Evolutionary conservation across 2,797 vertebrate species (phyloP), one percentile per base, ranked within the genome.

Genomic region (Stomatorhinus walkeri): DNA sequence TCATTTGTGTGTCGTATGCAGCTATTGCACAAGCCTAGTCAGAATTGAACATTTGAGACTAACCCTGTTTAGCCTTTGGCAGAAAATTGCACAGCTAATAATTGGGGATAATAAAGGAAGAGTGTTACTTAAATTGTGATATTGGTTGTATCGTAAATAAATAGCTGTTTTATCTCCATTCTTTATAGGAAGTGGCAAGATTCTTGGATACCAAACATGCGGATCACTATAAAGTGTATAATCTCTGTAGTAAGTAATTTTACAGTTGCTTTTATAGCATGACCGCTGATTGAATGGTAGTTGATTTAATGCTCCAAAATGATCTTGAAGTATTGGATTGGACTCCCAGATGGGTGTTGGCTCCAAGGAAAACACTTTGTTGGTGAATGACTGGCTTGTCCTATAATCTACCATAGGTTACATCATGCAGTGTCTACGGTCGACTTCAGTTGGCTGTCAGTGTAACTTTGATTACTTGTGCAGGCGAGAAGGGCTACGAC

Each of bases 401-500:
- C 49, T 12, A 3, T 14, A 6, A 6, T 51, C 8, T 9, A 51
- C 12, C 6, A 51, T 14, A 51, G 49, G 12, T 48, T 48, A 51
- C 22, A 16, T 49, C 46, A 51, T 51, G 81, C 28, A 9, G 10
- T 36, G 81, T 19, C 36, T 48, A 54, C 9, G 5, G 87, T 32
- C 90, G 28, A 16, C 84, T 64, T 83, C 7, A 52, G 43, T 22
- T 32, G 22, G 9, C 9, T 56, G 59, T 91, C 91, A 87, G 36
- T n/a, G 61, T 40, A 9, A 32, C 16, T 81, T n/a, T 49, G 9
- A 51, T 49, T 91, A 36, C 85, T 83, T 52, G 88, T 90, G 0
- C 90, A 99, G 98, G 98, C 95, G 98, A 99, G 92, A 97, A 96
- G 93, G 95, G 95, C 85, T 99, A 99, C 54, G 96, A 99, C 90